Evolutionary conservation across 2,797 vertebrate genomes (phyloP).

Genomic region (Scleropages formosus): DNA sequence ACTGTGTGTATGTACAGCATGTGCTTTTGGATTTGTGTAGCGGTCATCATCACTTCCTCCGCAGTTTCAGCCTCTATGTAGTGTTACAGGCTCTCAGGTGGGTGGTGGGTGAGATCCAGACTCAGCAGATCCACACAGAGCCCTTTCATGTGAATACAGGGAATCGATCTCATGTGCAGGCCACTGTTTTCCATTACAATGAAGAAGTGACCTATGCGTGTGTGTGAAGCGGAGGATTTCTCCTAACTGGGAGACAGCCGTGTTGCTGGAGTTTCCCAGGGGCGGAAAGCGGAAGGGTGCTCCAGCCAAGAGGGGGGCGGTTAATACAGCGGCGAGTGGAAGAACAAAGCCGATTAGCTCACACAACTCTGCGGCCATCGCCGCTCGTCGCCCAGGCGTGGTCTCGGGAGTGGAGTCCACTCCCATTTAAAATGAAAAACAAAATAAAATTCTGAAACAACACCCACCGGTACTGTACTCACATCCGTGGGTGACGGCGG

Average conservation of each 20-base stretch:
- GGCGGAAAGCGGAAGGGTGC: background rate
- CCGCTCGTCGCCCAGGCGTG: background rate
- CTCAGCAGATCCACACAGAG: constrained; percentile 20
- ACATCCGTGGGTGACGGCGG: background rate
- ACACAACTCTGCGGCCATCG: background rate
- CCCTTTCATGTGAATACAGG: constrained; percentile 30
- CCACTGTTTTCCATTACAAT: constrained; percentile 26
- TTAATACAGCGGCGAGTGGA: background rate
- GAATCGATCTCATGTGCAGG: constrained; percentile 24
- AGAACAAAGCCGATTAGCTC: background rate
- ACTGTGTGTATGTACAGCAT: background rate
- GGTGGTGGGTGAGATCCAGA: background rate
- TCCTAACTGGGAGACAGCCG: constrained; percentile 13
- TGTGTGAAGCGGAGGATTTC: constrained; percentile 1
- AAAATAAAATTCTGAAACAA: background rate
- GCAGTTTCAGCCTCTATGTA: background rate
- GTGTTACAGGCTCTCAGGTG: constrained; percentile 13
- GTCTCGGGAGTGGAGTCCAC: background rate
- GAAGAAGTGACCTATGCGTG: background rate
- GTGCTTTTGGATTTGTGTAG: background rate
- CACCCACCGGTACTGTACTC: background rate
- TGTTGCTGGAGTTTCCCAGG: background rate
- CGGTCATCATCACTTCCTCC: too few species aligned
- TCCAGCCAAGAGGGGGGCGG: background rate
- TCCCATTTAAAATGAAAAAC: constrained; percentile 7